Percentiles rank a stretch among this genome's conserved stretches.
These are phyloP conservation scores for Chymomyza procnemis DNA, from an alignment of 2,888 invertebrate species.

Conservation along the genomic window DNA sequence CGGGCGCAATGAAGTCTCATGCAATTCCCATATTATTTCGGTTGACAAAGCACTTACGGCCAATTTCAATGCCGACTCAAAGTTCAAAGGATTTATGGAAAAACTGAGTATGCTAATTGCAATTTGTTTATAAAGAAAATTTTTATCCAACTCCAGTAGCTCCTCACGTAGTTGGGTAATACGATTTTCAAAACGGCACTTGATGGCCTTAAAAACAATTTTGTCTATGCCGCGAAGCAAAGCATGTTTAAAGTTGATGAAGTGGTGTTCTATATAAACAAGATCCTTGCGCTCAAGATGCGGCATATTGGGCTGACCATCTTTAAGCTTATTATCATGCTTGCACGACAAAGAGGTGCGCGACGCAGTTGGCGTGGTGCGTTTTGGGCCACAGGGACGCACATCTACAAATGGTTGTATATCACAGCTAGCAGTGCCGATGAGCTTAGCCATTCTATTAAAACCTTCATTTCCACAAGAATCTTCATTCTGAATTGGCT, in stretches of 20 bases:
- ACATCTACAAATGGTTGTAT: conserved; percentile 72
- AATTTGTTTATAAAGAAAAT: background rate
- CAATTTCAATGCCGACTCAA: background rate
- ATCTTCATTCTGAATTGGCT: conserved; percentile 23
- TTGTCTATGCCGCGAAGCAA: conserved; percentile 73
- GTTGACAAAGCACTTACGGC: background rate
- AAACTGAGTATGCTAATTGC: background rate
- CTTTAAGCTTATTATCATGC: conserved; percentile 52
- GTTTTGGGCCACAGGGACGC: conserved; percentile 58
- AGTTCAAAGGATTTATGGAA: background rate
- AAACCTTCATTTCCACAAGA: conserved; percentile 72
- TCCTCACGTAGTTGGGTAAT: conserved; percentile 69
- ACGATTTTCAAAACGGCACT: conserved; percentile 70
- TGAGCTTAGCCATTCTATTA: conserved; percentile 60
- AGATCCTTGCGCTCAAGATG: conserved; percentile 62
- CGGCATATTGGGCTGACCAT: conserved; percentile 44
- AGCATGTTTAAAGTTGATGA: conserved; percentile 75
- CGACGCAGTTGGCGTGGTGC: conserved; percentile 76
- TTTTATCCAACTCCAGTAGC: conserved; percentile 37
- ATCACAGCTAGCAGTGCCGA: conserved; percentile 75
- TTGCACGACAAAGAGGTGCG: conserved; percentile 70
- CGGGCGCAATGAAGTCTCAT: background rate
- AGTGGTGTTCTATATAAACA: conserved; percentile 76
- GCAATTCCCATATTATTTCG: background rate
- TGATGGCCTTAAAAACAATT: conserved; percentile 74